Conservation (phyloP, 2,113 vertebrate genomes). For the Athene cunicularia region DNA sequence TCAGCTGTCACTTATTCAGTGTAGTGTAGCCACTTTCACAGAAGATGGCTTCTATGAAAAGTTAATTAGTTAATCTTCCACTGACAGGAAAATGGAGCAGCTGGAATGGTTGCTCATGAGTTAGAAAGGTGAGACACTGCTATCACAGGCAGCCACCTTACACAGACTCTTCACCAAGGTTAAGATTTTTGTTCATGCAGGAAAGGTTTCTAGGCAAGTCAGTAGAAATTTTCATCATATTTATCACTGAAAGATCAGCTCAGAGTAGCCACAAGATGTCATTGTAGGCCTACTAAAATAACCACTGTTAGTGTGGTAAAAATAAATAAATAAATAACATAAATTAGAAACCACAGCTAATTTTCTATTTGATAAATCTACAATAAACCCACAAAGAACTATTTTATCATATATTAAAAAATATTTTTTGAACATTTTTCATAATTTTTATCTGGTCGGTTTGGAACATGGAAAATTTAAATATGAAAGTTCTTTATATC, state of each 20-base stretch:
- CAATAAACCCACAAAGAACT: not conserved
- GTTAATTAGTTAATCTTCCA: not conserved
- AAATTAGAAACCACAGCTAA: not conserved
- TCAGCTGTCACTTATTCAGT: not conserved
- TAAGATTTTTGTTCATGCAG: not conserved
- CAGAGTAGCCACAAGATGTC: slow-evolving; percentile 66
- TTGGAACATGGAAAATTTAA: not conserved
- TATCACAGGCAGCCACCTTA: not conserved
- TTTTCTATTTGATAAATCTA: not conserved
- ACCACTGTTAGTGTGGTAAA: not conserved
- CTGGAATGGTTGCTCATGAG: not conserved
- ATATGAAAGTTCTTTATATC: not conserved
- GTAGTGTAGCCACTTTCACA: not conserved
- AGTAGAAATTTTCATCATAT: not conserved
- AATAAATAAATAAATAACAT: not conserved
- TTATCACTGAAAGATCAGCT: not conserved
- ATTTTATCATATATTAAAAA: not conserved
- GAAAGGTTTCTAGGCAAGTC: not conserved
- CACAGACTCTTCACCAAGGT: not conserved
- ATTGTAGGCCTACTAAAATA: not conserved
- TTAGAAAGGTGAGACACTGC: not conserved
- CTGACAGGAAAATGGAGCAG: not conserved
- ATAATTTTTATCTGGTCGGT: not conserved
- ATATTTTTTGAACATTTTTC: not conserved
- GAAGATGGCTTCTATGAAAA: not conserved